Base-by-base conservation (phyloP, 2,113 vertebrate genomes). In the Hemiprocne comata region DNA sequence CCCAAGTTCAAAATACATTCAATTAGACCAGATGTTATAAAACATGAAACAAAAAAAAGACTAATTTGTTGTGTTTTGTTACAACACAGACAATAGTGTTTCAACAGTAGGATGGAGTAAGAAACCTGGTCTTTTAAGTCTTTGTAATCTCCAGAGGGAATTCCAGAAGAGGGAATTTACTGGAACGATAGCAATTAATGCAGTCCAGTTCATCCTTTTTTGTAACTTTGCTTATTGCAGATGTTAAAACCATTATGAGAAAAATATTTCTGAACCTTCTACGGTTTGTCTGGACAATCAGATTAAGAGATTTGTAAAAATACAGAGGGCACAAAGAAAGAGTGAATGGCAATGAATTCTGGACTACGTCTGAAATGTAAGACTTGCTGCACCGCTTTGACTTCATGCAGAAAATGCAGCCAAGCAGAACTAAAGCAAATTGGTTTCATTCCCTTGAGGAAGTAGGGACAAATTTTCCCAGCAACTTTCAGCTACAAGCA, bases 351-450 rank as follows among this genome's bases (percentile, higher is more conserved):
- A 95, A 76, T 9, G 70, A 85, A 79, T 96, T 83, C 93, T 7
- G 1, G 91, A 42, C 79, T 26, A 2, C 54, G 40, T 77, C 93
- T 86, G 93, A 96, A 97, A 93, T 87, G 51, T 86, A 89, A 96
- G 57, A 93, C 84, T 81, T 75, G 87, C 87, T 88, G 77, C 79
- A 72, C 64, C 25, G 73, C 60, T 95, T 85, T 96, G 94, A 97
- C 89, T 97, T 98, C 95, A 96, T 97, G 97, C 97, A 97, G 97
- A 97, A 98, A 97, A 97, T 55, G 97, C 98, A 98, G 97, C 96
- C 97, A 97, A 93, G 97, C 97, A 98, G 97, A 98, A 98, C 97
- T 98, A 98, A 98, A 98, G 96, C 97, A 98, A 98, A 98, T 98
- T 98, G 96, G 89, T 96, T 98, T 96, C 97, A 97, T 96, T 98